phyloP scores from a whole-genome alignment of 2,797 vertebrate genomes.

The Leptatherina wallacei region DNA sequence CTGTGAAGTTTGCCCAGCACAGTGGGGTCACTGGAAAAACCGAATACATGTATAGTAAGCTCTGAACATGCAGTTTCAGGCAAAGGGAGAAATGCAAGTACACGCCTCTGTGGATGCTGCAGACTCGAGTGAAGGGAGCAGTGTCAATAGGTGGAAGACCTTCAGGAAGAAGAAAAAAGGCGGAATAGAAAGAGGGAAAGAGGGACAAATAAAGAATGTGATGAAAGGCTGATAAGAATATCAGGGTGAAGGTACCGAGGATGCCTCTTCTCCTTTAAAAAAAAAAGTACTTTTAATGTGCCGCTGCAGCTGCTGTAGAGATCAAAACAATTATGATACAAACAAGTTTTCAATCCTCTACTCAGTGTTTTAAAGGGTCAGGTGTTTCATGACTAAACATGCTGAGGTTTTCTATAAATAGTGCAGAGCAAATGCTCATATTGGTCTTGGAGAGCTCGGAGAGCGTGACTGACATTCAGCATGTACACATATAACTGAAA shows the following conservation, averaged over 20 bases:
- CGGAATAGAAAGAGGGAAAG: conserved; percentile 34
- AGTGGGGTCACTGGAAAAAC: conserved; percentile 36
- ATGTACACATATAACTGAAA: conserved; percentile 70
- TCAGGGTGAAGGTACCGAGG: conserved; percentile 50
- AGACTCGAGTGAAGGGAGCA: conserved; percentile 25
- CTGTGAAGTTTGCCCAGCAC: conserved; percentile 54
- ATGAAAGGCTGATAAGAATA: conserved; percentile 48
- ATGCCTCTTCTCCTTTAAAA: neutral
- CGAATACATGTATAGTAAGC: conserved; percentile 35
- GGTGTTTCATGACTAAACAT: conserved; percentile 78
- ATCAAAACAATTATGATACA: conserved; percentile 30
- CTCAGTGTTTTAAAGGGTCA: conserved; percentile 67
- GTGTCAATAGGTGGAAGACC: conserved; percentile 36
- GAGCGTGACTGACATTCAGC: conserved; percentile 75
- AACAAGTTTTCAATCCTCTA: conserved; percentile 39
- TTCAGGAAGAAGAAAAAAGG: conserved; percentile 24
- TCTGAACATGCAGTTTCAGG: conserved; percentile 44
- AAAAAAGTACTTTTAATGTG: neutral
- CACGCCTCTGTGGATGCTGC: conserved; percentile 24
- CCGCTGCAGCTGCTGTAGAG: conserved; percentile 15
- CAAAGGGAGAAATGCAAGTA: conserved; percentile 47
- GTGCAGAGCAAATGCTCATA: conserved; percentile 60
- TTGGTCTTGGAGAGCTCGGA: conserved; percentile 65
- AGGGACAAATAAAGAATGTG: conserved; percentile 20
- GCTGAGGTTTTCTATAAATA: conserved; percentile 72